A percentile compares a stretch with the other conserved stretches of the same genome.
Evolutionary conservation across 2,797 vertebrate genomes (phyloP).

Genomic region (Otolemur crassicaudatus): DNA sequence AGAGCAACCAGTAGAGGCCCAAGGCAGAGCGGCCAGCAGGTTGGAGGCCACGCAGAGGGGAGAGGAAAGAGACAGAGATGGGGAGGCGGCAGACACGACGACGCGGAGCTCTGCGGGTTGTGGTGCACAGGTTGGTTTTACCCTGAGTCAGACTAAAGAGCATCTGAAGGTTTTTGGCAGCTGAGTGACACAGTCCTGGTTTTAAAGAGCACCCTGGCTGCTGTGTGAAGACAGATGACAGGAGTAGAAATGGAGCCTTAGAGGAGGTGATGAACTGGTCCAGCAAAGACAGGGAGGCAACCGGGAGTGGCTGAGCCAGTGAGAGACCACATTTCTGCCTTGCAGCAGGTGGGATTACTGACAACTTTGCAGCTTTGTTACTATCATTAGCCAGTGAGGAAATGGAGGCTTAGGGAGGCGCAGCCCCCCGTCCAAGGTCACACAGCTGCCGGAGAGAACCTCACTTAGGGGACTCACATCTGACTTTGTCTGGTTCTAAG

Average conservation of each 20-base stretch:
- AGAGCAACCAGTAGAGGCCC: background rate
- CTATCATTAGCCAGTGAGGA: background rate
- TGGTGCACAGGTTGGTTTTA: fast-evolving
- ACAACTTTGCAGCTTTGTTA: no score
- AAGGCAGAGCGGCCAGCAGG: background rate
- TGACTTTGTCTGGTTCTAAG: background rate
- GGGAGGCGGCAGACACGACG: no score
- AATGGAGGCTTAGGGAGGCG: background rate
- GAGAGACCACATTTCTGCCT: background rate
- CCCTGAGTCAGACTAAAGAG: background rate
- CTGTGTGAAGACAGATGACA: no score
- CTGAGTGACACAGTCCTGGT: no score
- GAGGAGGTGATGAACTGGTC: no score
- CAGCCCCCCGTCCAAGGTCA: background rate
- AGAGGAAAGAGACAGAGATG: no score
- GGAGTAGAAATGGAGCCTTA: background rate
- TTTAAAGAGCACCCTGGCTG: background rate
- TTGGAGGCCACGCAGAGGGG: background rate
- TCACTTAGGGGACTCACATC: no score
- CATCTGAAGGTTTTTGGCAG: background rate
- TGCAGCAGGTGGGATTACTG: background rate
- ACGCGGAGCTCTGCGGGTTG: background rate
- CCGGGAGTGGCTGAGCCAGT: background rate
- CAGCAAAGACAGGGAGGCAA: background rate
- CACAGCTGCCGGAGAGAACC: background rate